Base-by-base conservation (phyloP, 2,113 vertebrate species). In the Octodon degus region DNA sequence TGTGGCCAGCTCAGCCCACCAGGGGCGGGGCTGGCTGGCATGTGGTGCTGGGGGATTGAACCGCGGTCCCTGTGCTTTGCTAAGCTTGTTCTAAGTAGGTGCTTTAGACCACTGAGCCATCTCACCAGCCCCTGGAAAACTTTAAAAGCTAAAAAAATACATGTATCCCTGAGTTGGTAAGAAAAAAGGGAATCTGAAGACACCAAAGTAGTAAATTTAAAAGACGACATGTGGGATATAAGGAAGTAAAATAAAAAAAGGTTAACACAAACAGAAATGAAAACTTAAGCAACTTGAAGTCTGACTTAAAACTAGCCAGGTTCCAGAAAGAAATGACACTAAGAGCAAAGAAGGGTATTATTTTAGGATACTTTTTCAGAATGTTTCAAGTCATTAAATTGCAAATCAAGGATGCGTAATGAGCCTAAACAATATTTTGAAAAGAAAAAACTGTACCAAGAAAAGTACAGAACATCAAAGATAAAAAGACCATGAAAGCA, bases 321-420 rank as follows among this genome's bases (percentile, higher is more conserved):
- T 65, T 88, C 40, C 87, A 79, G 40, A 90, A 85, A 43, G 43
- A 63, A 55, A 63, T 7, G 43, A 83, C 50, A 63, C 37, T 68
- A 67, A 86, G 19, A 67, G 89, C 27, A 8, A 17, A 63, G 22
- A 74, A 70, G 53, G 70, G 62, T 24, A 58, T 5, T 83, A 55
- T 43, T 90, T 62, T 58, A 50, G 87, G 53, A 40, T 70, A 93
- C 65, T 17, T 90, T 93, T 92, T 79, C 76, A 83, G 43, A 50
- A 89, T 43, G 60, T 37, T 40, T 1, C 53, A 68, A 93, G 82
- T 90, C 32, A 82, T 32, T 53, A 80, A 84, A 30, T 37, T 62
- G 89, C 53, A 87, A 55, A 94, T 70, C 19, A 77, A 68, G 32
- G 67, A 70, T 58, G 60, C 67, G 37, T 24, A 70, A 34, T 14